These are phyloP conservation scores for Acanthopagrus latus DNA, from an alignment of 2,797 vertebrate genomes.

Conservation along the genomic window DNA sequence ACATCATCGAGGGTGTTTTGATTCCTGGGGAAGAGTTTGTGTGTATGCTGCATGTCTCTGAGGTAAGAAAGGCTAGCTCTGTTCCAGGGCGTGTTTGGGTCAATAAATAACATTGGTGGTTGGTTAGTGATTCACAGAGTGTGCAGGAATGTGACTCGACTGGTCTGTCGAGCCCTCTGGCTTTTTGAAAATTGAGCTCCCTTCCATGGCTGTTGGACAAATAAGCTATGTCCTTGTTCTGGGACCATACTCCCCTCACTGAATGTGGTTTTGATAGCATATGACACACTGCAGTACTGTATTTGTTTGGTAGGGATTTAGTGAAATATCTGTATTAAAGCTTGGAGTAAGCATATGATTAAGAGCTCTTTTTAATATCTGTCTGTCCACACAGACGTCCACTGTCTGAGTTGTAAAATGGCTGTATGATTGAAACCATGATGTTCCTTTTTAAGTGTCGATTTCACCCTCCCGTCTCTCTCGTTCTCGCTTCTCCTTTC, in stretches of 20 bases:
- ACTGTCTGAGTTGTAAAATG: conserved; percentile 48
- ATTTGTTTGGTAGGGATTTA: conserved; percentile 15
- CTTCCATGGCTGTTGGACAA: conserved; percentile 17
- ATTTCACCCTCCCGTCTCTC: neutral
- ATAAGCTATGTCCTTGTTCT: conserved; percentile 28
- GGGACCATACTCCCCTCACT: neutral
- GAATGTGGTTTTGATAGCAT: conserved; percentile 6
- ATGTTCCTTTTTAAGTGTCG: conserved; percentile 24
- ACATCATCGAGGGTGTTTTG: conserved; percentile 37
- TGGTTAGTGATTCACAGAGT: conserved; percentile 30
- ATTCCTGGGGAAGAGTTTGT: conserved; percentile 48
- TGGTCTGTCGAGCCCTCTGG: conserved; percentile 38
- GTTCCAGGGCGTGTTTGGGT: conserved; percentile 49
- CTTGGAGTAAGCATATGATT: neutral
- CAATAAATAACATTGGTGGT: conserved; percentile 48
- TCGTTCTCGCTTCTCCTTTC: conserved; percentile 48
- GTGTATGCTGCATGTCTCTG: conserved; percentile 41
- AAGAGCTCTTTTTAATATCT: conserved; percentile 9
- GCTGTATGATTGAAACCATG: conserved; percentile 35
- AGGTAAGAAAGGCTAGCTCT: conserved; percentile 69
- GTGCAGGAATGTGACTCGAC: conserved; percentile 60
- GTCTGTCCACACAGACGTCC: conserved; percentile 4
- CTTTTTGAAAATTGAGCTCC: conserved; percentile 32
- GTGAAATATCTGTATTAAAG: conserved; percentile 7
- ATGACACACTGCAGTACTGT: neutral